Conservation (phyloP, 1,140 invertebrate genomes). For the Pissodes strobi region DNA sequence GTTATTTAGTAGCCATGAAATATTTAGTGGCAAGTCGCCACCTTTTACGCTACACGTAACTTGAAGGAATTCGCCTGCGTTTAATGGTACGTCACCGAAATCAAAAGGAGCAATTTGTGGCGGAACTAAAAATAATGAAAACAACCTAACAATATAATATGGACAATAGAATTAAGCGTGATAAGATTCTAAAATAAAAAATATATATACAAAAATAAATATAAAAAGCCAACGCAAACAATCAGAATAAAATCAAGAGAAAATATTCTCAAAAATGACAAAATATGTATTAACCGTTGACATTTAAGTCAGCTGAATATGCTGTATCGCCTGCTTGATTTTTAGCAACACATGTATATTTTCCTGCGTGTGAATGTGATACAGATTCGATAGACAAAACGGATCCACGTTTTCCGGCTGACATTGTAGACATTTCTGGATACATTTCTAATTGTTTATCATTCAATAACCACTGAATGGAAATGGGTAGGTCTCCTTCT, state of each 20-base stretch:
- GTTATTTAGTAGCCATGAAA: constrained; percentile 70
- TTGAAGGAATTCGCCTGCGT: constrained; percentile 73
- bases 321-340: constrained; percentile 74
- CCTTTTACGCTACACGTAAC: constrained; percentile 73
- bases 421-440: constrained; percentile 47
- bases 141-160: too few species aligned
- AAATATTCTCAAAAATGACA: too few species aligned
- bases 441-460: constrained; percentile 55
- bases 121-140: constrained; percentile 57
- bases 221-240: too few species aligned
- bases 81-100: constrained; percentile 66
- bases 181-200: too few species aligned
- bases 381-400: constrained; percentile 77
- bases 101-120: constrained; percentile 72
- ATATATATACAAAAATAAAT: too few species aligned
- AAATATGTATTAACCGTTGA: constrained; percentile 62
- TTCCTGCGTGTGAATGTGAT: constrained; percentile 74
- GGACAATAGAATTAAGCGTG: too few species aligned
- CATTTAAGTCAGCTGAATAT: constrained; percentile 68
- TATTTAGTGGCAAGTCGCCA: constrained; percentile 63
- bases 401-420: constrained; percentile 69
- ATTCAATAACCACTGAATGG: constrained; percentile 64
- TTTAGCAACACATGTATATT: constrained; percentile 76
- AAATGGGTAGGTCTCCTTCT: constrained; percentile 67
- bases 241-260: too few species aligned